Conservation (phyloP, 2,797 vertebrate species). For the Anguilla obscura region DNA sequence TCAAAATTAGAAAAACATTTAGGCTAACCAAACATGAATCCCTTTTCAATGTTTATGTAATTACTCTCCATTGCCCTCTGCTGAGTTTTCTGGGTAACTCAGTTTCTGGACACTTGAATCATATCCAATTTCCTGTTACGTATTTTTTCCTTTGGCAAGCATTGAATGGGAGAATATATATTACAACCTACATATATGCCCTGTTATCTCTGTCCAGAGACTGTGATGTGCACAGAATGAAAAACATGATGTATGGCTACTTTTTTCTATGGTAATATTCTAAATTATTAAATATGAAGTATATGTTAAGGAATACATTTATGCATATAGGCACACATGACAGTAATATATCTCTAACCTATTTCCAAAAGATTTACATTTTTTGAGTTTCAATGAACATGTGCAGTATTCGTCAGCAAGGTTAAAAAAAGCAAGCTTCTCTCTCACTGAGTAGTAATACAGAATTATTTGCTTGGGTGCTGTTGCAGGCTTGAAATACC, state of each 20-base stretch:
- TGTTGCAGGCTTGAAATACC: too few species aligned
- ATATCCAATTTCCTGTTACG: background rate
- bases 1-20: background rate
- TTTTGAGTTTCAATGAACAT: background rate
- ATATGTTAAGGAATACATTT: background rate
- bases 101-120: background rate
- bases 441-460: too few species aligned
- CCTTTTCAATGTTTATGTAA: background rate
- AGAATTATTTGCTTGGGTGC: too few species aligned
- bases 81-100: background rate
- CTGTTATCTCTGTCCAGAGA: background rate
- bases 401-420: background rate
- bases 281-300: background rate
- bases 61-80: slow-evolving; percentile 15
- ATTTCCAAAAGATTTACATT: too few species aligned
- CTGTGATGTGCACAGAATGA: background rate
- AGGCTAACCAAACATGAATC: background rate
- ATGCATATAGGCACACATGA: background rate
- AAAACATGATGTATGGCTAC: background rate
- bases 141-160: too few species aligned
- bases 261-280: background rate
- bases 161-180: too few species aligned
- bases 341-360: too few species aligned
- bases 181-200: background rate
- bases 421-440: too few species aligned